These are phyloP conservation scores for Paracanthobrama guichenoti DNA, from an alignment of 2,113 vertebrate genomes.

Conservation along the genomic window DNA sequence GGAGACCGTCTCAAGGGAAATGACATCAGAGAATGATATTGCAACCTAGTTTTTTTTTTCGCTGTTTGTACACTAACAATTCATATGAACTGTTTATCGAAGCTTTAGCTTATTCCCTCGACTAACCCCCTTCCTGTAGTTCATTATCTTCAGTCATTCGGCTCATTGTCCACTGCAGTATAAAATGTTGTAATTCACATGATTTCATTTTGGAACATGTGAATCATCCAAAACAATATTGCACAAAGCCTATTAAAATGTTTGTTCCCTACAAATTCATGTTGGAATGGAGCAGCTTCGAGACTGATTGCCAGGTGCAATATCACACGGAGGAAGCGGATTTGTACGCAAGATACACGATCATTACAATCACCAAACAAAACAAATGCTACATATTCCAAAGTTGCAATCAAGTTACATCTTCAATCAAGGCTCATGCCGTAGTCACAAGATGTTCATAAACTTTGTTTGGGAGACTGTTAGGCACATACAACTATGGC, in stretches of 20 bases:
- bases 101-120: slow-evolving; percentile 12
- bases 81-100: not conserved
- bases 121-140: not conserved
- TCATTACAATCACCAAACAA: slow-evolving; percentile 17
- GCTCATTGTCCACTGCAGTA: slow-evolving; percentile 37
- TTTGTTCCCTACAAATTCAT: slow-evolving; percentile 49
- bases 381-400: slow-evolving; percentile 49
- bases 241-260: slow-evolving; percentile 53
- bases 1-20: slow-evolving; percentile 24
- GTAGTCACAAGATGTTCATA: slow-evolving; percentile 26
- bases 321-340: slow-evolving; percentile 34
- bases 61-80: not conserved
- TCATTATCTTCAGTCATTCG: not conserved
- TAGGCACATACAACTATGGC: slow-evolving; percentile 38
- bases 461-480: slow-evolving; percentile 26
- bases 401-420: slow-evolving; percentile 20
- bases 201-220: slow-evolving; percentile 35
- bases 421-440: slow-evolving; percentile 23
- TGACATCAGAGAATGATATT: slow-evolving; percentile 24
- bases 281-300: slow-evolving; percentile 56
- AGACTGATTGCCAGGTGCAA: slow-evolving; percentile 58
- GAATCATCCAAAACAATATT: slow-evolving; percentile 52
- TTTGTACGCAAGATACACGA: not conserved
- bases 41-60: not conserved
- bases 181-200: not conserved